These are phyloP conservation scores for Yponomeuta sedellus DNA, from an alignment of 2,888 invertebrate genomes.

Conservation along the genomic window DNA sequence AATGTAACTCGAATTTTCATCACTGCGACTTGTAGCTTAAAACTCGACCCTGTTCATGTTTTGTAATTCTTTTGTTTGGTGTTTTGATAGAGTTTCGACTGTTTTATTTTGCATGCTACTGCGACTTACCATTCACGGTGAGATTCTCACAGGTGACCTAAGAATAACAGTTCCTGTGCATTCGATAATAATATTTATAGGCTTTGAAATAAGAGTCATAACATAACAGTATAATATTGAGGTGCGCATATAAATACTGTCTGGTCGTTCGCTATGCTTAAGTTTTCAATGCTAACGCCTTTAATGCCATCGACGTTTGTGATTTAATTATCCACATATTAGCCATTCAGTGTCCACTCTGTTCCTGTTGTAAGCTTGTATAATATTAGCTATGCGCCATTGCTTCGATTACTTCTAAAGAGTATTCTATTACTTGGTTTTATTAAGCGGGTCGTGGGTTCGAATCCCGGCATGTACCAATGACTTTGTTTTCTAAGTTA, in stretches of 20 bases:
- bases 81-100: background rate
- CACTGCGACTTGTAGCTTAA: no score
- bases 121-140: background rate
- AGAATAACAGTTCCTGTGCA: background rate
- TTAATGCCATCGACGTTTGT: background rate
- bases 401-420: background rate
- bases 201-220: background rate
- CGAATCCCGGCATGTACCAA: no score
- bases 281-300: background rate
- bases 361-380: background rate
- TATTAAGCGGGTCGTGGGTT: no score
- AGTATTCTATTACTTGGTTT: background rate
- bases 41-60: no score
- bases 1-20: no score
- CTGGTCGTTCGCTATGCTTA: background rate
- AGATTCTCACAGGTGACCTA: background rate
- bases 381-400: background rate
- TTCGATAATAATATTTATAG: background rate
- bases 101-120: background rate
- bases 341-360: background rate
- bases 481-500: no score
- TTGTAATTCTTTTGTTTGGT: background rate
- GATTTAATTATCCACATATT: conserved; percentile 3
- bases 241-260: background rate
- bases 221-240: background rate